Evolutionary conservation across 2,888 invertebrate species (phyloP).

Genomic region (Laothoe populi): DNA sequence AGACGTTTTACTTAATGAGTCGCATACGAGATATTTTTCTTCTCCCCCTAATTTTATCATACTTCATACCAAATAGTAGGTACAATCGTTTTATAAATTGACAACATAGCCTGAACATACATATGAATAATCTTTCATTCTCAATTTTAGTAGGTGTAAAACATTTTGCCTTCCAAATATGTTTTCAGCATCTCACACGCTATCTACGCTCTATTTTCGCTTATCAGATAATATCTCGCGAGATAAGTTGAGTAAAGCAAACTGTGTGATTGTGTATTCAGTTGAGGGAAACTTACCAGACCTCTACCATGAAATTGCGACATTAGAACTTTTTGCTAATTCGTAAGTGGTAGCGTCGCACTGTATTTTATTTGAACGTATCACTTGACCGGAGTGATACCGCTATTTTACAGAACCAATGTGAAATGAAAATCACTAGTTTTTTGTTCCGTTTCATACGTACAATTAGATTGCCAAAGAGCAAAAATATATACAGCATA

Average conservation of each 20-base stretch:
- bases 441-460: too few species aligned
- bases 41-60: too few species aligned
- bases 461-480: too few species aligned
- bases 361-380: background rate
- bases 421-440: too few species aligned
- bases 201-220: conserved; percentile 29
- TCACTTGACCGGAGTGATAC: too few species aligned
- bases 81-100: too few species aligned
- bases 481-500: too few species aligned
- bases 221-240: conserved; percentile 45
- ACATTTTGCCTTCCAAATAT: conserved; percentile 13
- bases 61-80: too few species aligned
- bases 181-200: conserved; percentile 29
- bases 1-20: too few species aligned
- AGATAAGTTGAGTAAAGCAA: conserved; percentile 47
- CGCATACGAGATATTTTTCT: too few species aligned
- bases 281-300: conserved; percentile 6
- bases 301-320: background rate
- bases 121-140: background rate
- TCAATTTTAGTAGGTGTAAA: background rate
- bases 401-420: too few species aligned
- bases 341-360: background rate
- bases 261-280: conserved; percentile 26
- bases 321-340: background rate
- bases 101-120: background rate